Evolutionary conservation across 2,113 vertebrate genomes (phyloP), one percentile per base, ranked within the genome.

Genomic region (Nothocercus julius): DNA sequence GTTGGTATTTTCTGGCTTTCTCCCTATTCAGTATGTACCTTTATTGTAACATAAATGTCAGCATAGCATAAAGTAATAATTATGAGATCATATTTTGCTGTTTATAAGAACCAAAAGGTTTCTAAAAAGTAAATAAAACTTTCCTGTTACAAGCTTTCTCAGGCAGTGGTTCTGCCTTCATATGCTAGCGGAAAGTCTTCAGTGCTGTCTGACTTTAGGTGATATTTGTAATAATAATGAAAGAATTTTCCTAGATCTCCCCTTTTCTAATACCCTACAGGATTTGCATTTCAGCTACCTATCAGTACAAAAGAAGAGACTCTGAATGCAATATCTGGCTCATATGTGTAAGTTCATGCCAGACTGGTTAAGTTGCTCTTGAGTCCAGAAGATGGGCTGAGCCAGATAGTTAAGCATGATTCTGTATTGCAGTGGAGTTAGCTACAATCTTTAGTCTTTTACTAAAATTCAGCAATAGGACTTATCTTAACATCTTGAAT

Each of bases 1-100:
- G 93, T 90, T 97, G 95, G 92, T 92, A 96, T 97, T 97, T 97
- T 97, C 83, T 93, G 92, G 91, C 81, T 97, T 90, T 49, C 49
- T 11, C 49, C 21, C 49, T 49, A 49, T 49, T 49, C 49, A 49
- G 49, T 49, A 49, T 49, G 49, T 49, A 49, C 49, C 49, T 49
- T 49, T 49, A 49, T 22, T 22, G 49, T 95, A 97, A 96, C 91
- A 85, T 96, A 97, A 97, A 97, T 95, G 94, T 95, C 95, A 96
- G 86, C 61, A 90, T 66, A 93, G 70, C 95, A 90, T 90, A 96
- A 96, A 94, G 82, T 95, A 97, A 95, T 95, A 93, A 97, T 97
- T 97, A 95, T 62, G 84, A 91, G 92, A 95, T 92, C 83, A 78
- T 83, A 93, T 93, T 97, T 96, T 95, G 38, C 90, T 89, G 92